Base-by-base conservation (phyloP, 2,888 invertebrate genomes). In the Sclerodermus sp. region DNA sequence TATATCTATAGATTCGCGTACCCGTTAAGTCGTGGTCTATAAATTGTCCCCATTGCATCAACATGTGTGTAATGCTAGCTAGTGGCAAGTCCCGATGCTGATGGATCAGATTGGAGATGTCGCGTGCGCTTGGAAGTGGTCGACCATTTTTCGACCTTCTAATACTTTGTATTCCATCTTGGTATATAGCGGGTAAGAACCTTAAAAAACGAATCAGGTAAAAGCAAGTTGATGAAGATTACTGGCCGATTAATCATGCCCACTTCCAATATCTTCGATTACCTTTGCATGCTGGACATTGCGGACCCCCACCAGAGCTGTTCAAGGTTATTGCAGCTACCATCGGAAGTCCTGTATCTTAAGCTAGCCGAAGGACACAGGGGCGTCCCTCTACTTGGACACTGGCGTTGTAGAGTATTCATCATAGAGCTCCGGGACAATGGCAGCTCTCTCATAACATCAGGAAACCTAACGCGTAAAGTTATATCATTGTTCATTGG, bases 31-130 rank as follows among this genome's bases (percentile, higher is more conserved):
- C 94, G 68, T 95, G 94, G 71, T 94, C 94, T 50, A 95, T 70
- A 63, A 95, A 88, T 78, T 95, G 94, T 0, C 94, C 94, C 91
- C 93, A 93, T 73, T 94, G 93, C 85, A 92, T 93, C 51, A 91
- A 83, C 84, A 91, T 86, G 60, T 90, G 86, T 0, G 91, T 91
- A 8, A 91, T 82, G 0, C 84, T 83, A 0, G 83, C 82, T 5
- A 86, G 83, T 58, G 88, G 88, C 0, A 82, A 82, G 63, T 87
- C 85, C 56, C 82, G 82, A 62, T 83, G 81, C 55, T 82, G 80
- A 71, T 90, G 89, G 42, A 90, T 83, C 1, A 82, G 70, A 9
- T 86, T 80, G 71, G 92, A 91, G 58, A 94, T 85, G 52, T 85
- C 83, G 23, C 94, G 80, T 0, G 93, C 85, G 42, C 90, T 91